Percentiles rank a stretch among this genome's conserved stretches.
Evolutionary conservation across 2,797 vertebrate genomes (phyloP).

Genomic region (Serranus cabrilla): DNA sequence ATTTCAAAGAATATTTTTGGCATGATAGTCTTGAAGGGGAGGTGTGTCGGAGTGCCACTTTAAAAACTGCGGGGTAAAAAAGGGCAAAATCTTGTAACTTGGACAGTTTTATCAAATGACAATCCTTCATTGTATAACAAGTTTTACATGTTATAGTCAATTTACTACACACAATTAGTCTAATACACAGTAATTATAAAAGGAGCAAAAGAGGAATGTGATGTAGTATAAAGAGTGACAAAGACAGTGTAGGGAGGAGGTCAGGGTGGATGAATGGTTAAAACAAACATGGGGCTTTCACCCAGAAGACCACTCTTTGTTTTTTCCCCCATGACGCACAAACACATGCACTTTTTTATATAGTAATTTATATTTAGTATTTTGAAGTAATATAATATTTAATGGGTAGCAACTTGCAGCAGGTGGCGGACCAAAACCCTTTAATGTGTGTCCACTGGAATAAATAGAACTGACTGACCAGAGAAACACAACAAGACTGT

Average conservation of each 20-base stretch:
- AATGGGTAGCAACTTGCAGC: constrained; percentile 19
- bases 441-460: constrained; percentile 25
- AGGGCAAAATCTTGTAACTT: neutral
- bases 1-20: constrained; percentile 6
- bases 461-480: constrained; percentile 35
- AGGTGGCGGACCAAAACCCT: neutral
- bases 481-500: constrained; percentile 33
- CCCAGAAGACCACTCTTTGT: no score
- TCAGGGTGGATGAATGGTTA: no score
- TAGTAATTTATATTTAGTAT: no score
- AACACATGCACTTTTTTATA: no score
- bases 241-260: no score
- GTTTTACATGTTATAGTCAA: neutral
- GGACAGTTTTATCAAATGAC: neutral
- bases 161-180: neutral
- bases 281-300: no score
- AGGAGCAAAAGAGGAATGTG: no score
- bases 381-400: neutral
- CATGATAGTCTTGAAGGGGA: neutral
- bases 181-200: no score
- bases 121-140: neutral
- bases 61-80: neutral
- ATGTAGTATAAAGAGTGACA: no score
- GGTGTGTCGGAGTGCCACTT: neutral
- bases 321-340: no score